phyloP scores from a whole-genome alignment of 2,113 vertebrate species.

The Ardeotis arabs region DNA sequence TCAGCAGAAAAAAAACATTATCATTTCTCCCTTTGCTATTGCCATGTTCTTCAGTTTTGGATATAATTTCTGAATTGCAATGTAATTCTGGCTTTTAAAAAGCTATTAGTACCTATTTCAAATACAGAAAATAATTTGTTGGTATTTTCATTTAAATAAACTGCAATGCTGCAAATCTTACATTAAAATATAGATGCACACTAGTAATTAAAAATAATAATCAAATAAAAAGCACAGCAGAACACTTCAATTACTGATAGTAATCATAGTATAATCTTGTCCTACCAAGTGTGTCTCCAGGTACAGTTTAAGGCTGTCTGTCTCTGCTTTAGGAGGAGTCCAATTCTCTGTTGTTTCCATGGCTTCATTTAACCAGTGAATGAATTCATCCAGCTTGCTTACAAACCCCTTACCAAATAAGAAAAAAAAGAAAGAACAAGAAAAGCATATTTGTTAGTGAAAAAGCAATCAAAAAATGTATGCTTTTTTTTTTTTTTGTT shows the following conservation, averaged over 20 bases:
- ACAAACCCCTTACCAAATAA: slow-evolving; percentile 85
- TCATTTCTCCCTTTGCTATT: background rate
- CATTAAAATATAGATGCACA: slow-evolving; percentile 29
- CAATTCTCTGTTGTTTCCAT: slow-evolving; percentile 96
- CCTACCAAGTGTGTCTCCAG: slow-evolving; percentile 98
- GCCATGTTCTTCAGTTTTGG: background rate
- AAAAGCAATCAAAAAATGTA: slow-evolving; percentile 2
- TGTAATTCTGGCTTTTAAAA: background rate
- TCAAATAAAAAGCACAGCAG: slow-evolving; percentile 26
- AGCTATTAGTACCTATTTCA: slow-evolving; percentile 3
- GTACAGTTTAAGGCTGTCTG: slow-evolving; percentile 90
- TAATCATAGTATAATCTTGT: slow-evolving; percentile 31
- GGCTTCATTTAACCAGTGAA: slow-evolving; percentile 93
- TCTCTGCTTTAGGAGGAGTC: slow-evolving; percentile 91
- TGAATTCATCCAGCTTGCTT: slow-evolving; percentile 94
- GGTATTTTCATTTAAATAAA: slow-evolving; percentile 18
- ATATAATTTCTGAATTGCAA: slow-evolving; percentile 8
- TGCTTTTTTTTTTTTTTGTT: background rate
- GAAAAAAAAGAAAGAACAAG: slow-evolving; percentile 22
- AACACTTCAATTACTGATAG: slow-evolving; percentile 47
- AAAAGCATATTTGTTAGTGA: slow-evolving; percentile 47
- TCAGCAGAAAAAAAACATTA: slow-evolving; percentile 46
- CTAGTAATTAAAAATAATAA: slow-evolving; percentile 60
- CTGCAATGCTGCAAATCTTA: slow-evolving; percentile 2
- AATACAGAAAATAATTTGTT: background rate